These are phyloP conservation scores for Onychomys torridus DNA, from an alignment of 2,797 vertebrate genomes.

Conservation along the genomic window DNA sequence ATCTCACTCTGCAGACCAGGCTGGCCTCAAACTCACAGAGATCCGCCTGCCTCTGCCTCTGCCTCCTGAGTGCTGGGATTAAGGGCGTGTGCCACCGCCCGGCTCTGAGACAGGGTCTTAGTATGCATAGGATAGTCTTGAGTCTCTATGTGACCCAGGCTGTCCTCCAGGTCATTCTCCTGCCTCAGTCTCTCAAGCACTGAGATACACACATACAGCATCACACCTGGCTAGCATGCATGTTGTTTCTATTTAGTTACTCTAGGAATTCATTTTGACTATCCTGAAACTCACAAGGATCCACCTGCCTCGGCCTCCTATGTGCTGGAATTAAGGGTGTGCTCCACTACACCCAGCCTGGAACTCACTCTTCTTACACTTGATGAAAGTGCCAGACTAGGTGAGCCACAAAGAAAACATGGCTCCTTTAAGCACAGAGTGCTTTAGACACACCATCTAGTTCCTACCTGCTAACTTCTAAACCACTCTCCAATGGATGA, in stretches of 20 bases:
- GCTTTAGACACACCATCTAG: not conserved
- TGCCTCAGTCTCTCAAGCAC: not conserved
- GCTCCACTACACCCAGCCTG: not conserved
- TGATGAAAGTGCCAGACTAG: not conserved
- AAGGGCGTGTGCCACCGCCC: not conserved
- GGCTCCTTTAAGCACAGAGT: not conserved
- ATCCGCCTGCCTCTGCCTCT: not conserved
- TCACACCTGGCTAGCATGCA: not conserved
- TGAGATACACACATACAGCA: not conserved
- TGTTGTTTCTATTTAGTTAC: not conserved
- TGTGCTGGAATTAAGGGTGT: not conserved
- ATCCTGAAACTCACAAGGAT: not conserved
- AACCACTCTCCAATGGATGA: not conserved
- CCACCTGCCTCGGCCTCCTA: not conserved
- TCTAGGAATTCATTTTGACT: not conserved
- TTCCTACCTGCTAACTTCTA: not conserved
- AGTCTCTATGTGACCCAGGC: not conserved
- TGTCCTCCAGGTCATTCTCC: not conserved
- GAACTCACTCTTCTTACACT: conserved; percentile 24
- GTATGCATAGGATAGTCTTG: not conserved
- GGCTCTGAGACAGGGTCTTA: not conserved
- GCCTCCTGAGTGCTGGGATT: not conserved
- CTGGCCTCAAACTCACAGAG: not conserved
- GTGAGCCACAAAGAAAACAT: conserved; percentile 1
- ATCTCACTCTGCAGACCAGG: not conserved